phyloP scores from a whole-genome alignment of 2,113 vertebrate genomes.

The Heterochromis multidens region DNA sequence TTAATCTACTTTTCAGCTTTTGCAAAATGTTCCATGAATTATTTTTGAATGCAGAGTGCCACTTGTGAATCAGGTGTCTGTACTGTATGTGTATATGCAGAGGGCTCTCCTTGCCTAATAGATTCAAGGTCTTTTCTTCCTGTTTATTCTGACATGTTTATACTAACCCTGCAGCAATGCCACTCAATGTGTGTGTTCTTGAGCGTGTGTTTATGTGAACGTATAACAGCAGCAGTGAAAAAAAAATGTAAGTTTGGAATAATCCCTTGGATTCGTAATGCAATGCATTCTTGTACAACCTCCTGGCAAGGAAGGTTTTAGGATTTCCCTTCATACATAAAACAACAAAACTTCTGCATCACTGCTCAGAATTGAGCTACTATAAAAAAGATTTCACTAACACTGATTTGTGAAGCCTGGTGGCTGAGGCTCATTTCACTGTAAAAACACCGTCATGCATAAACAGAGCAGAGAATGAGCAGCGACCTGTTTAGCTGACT shows the following conservation, averaged over 20 bases:
- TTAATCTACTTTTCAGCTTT: neutral
- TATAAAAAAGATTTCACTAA: constrained; percentile 10
- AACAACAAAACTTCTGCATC: constrained; percentile 12
- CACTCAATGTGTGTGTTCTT: constrained; percentile 9
- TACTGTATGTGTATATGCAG: constrained; percentile 3
- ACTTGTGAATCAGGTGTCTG: constrained; percentile 47
- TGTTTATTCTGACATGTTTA: constrained; percentile 66
- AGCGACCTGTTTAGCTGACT: constrained; percentile 18
- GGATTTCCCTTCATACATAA: neutral
- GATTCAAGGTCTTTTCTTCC: constrained; percentile 51
- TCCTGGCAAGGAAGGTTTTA: constrained; percentile 1
- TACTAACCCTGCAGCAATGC: constrained; percentile 43
- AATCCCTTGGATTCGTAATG: neutral
- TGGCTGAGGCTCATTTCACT: neutral
- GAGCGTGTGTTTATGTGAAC: neutral
- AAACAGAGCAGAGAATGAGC: neutral
- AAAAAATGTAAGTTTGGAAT: neutral
- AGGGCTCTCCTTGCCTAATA: constrained; percentile 34
- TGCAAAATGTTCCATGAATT: neutral
- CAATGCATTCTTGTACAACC: neutral
- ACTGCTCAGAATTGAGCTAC: neutral
- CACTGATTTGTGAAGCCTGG: constrained; percentile 9
- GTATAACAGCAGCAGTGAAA: constrained; percentile 1
- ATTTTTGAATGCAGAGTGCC: neutral
- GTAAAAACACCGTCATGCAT: neutral